Base-by-base conservation (phyloP, 2,797 vertebrate species). In the Xerus rutilus region DNA sequence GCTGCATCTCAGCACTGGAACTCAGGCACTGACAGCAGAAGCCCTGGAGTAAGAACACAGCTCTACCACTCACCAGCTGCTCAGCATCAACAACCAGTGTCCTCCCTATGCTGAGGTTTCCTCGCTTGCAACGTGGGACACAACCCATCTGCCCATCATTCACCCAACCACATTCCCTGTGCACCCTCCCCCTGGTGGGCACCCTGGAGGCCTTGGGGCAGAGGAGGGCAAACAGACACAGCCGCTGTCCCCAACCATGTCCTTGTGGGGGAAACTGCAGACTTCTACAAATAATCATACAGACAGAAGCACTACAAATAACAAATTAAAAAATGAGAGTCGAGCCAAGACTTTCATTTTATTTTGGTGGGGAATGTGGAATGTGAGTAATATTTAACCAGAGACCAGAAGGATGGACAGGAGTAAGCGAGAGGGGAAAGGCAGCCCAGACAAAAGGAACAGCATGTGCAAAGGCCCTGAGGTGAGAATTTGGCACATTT, bases 41-140 rank as follows among this genome's bases (percentile, higher is more conserved):
- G 28, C 6, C 9, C 20, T 0, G 15, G 14, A 5, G 3, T 23
- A 64, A 25, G 64, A 25, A 21, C 0, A 3, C 13, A 4, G 52
- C 57, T 57, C 30, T 0, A 1, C 3, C 5, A 0, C 7, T 9
- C 14, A 14, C 17, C 43, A 21, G 52, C 52, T 28, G 12, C 0
- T 21, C 5, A 7, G 32, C 35, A 45, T 20, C 0, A 17, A 49
- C 15, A 14, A 9, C 7, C 10, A 6, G 25, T 28, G 30, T n/a
- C 28, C 4, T 28, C 49, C 62, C 25, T 35, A 70, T 5, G 82
- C n/a, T 23, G 13, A 7, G n/a, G 70, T 14, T 30, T 8, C 72
- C 49, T 15, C 67, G 32, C 45, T n/a, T 17, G 4, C 32, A 28
- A 28, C 25, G 21, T 62, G n/a, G 12, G 21, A 6, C 30, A n/a